Conservation (phyloP, 2,113 vertebrate genomes). For the Menura novaehollandiae region DNA sequence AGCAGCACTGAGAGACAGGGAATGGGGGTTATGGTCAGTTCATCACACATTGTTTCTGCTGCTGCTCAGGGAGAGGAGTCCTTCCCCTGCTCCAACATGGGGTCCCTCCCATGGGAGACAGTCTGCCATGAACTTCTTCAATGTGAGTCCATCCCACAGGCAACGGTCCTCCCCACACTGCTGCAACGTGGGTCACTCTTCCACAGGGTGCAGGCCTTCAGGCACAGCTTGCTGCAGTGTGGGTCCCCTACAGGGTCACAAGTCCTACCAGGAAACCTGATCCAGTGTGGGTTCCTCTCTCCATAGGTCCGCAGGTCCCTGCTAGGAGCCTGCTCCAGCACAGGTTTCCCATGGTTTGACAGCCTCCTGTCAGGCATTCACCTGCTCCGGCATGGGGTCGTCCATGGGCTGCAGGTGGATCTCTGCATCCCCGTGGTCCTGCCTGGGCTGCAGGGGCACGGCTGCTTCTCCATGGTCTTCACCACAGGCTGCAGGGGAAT, state of each 20-base stretch:
- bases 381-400: fast-evolving
- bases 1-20: not conserved
- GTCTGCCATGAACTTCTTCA: not conserved
- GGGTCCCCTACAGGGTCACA: not conserved
- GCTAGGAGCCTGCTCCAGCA: not conserved
- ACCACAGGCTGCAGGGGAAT: not conserved
- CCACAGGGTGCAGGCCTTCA: not conserved
- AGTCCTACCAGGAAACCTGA: not conserved
- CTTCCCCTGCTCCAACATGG: not conserved
- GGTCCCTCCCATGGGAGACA: not conserved
- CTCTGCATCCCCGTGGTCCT: not conserved
- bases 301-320: not conserved
- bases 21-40: not conserved
- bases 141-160: not conserved
- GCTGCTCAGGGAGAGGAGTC: not conserved
- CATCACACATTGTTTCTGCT: not conserved
- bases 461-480: not conserved
- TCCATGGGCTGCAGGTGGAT: not conserved
- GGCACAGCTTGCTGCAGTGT: not conserved
- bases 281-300: too few species aligned
- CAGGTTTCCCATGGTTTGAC: not conserved
- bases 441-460: not conserved
- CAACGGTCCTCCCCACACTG: not conserved
- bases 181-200: not conserved
- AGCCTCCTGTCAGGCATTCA: not conserved